Conservation (phyloP, 1,140 invertebrate genomes). For the Cylas formicarius region DNA sequence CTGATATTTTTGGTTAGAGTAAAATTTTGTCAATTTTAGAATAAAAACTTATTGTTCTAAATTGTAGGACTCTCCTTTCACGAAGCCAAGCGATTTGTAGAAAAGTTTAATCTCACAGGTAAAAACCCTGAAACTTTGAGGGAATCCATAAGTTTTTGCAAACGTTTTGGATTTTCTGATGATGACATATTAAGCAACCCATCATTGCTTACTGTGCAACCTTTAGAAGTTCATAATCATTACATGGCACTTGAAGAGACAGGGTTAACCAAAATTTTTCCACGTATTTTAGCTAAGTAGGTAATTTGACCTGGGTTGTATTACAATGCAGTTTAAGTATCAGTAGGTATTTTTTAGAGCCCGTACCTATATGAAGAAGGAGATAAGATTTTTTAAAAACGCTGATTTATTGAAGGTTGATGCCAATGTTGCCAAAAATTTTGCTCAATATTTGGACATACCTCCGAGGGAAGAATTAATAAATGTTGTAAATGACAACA, state of each 20-base stretch:
- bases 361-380: too few relatives aligned
- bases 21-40: too few relatives aligned
- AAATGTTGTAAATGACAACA: too few relatives aligned
- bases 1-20: too few relatives aligned
- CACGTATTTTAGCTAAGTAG: neutral
- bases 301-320: neutral
- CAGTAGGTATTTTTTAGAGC: too few relatives aligned
- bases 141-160: neutral
- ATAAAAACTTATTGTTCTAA: too few relatives aligned
- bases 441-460: too few relatives aligned
- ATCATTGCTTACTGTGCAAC: neutral
- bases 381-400: too few relatives aligned
- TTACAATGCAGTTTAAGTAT: neutral
- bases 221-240: neutral
- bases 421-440: conserved; percentile 1
- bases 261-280: neutral
- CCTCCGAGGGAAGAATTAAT: too few relatives aligned
- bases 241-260: neutral
- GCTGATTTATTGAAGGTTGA: neutral
- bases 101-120: too few relatives aligned
- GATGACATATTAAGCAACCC: neutral
- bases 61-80: too few relatives aligned
- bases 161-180: neutral
- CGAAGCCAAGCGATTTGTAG: too few relatives aligned
- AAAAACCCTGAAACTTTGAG: neutral